Percentiles rank a stretch among this genome's conserved stretches.
These are phyloP conservation scores for Oreochromis niloticus DNA, from an alignment of 2,113 vertebrate species.

Conservation along the genomic window DNA sequence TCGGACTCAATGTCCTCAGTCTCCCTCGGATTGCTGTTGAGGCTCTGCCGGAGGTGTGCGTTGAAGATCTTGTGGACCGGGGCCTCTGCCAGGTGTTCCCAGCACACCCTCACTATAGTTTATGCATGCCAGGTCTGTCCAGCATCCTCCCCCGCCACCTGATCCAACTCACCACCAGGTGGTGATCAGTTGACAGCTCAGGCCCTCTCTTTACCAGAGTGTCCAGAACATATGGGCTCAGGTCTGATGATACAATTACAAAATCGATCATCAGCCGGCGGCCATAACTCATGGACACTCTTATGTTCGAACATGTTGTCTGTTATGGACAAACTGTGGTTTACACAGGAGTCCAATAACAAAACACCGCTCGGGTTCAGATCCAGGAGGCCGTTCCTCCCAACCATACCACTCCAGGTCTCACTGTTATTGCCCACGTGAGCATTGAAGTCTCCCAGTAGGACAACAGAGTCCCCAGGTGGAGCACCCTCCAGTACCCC, in stretches of 20 bases:
- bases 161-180: not conserved
- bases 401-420: not conserved
- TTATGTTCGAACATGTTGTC: not conserved
- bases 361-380: not conserved
- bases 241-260: not conserved
- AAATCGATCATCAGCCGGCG: not conserved
- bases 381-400: not conserved
- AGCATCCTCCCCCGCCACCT: not conserved
- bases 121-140: not conserved
- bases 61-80: not conserved
- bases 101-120: not conserved
- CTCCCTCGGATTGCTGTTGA: not conserved
- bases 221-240: not conserved
- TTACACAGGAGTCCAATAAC: not conserved
- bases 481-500: not conserved
- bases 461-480: not conserved
- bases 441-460: not conserved
- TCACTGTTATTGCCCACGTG: not conserved
- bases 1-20: not conserved
- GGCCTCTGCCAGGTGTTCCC: not conserved
- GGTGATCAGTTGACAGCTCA: not conserved
- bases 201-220: not conserved
- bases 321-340: not conserved
- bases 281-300: fast-evolving
- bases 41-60: not conserved